A percentile compares a stretch with the other conserved stretches of the same genome.
phyloP scores from a whole-genome alignment of 2,888 invertebrate species.

The Eulithis prunata region DNA sequence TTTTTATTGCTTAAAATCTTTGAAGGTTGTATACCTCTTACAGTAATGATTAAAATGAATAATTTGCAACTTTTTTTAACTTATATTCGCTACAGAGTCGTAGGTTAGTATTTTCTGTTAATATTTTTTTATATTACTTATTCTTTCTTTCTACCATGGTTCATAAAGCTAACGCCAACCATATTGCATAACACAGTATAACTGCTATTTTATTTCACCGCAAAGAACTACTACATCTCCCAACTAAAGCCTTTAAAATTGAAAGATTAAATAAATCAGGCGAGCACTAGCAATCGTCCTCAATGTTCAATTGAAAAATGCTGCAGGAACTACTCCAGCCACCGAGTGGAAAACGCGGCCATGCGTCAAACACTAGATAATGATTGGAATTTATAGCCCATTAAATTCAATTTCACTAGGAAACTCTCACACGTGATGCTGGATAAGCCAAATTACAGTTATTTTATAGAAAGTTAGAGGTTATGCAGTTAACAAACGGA shows the following conservation, averaged over 20 bases:
- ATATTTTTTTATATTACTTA: too few species aligned
- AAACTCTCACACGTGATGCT: conserved; percentile 27
- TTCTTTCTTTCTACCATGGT: not conserved
- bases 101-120: too few species aligned
- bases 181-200: conserved; percentile 15
- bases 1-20: too few species aligned
- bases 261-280: conserved; percentile 25
- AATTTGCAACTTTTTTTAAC: too few species aligned
- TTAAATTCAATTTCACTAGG: conserved; percentile 31
- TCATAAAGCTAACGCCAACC: not conserved
- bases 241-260: conserved; percentile 17
- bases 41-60: too few species aligned
- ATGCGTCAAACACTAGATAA: conserved; percentile 42
- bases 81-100: too few species aligned
- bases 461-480: not conserved
- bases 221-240: conserved; percentile 4
- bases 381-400: conserved; percentile 39
- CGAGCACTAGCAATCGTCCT: conserved; percentile 7
- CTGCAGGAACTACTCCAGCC: conserved; percentile 24
- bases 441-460: conserved; percentile 28
- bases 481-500: too few species aligned
- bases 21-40: too few species aligned
- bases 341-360: conserved; percentile 34
- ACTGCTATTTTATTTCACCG: not conserved
- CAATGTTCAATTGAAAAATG: conserved; percentile 35